A percentile compares a stretch with the other conserved stretches of the same genome.
These are phyloP conservation scores for Chrysolina oricalcia DNA, from an alignment of 2,888 invertebrate genomes.

Conservation along the genomic window DNA sequence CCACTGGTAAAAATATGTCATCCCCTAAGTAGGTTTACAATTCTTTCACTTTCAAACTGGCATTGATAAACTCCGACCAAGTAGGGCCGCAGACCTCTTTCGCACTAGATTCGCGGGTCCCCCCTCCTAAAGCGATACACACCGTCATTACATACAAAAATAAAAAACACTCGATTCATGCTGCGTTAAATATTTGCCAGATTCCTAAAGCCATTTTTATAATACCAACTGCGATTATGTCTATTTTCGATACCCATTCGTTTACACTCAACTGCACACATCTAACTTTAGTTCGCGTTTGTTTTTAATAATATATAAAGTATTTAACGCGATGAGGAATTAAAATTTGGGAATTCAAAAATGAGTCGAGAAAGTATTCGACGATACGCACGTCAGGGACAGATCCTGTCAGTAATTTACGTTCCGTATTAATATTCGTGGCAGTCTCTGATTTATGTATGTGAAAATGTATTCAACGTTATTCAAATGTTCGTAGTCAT, in stretches of 20 bases:
- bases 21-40: too few relatives aligned
- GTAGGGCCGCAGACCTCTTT: too few relatives aligned
- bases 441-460: neutral
- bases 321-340: slow-evolving; percentile 34
- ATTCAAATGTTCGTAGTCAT: neutral
- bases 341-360: slow-evolving; percentile 13
- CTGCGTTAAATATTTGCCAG: slow-evolving; percentile 49
- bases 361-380: neutral
- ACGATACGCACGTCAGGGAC: neutral
- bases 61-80: too few relatives aligned
- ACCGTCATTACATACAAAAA: neutral
- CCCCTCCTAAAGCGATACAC: too few relatives aligned
- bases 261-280: slow-evolving; percentile 55
- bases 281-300: slow-evolving; percentile 55
- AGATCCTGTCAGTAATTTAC: neutral
- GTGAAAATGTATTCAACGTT: slow-evolving; percentile 8
- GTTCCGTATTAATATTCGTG: slow-evolving; percentile 1
- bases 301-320: slow-evolving; percentile 44
- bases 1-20: too few relatives aligned
- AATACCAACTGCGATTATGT: slow-evolving; percentile 54
- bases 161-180: neutral
- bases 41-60: too few relatives aligned
- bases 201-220: slow-evolving; percentile 51
- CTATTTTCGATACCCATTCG: slow-evolving; percentile 56
- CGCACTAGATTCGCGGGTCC: too few relatives aligned